Evolutionary conservation across 2,797 vertebrate species (phyloP).

Genomic region (Gallinago stenura): DNA sequence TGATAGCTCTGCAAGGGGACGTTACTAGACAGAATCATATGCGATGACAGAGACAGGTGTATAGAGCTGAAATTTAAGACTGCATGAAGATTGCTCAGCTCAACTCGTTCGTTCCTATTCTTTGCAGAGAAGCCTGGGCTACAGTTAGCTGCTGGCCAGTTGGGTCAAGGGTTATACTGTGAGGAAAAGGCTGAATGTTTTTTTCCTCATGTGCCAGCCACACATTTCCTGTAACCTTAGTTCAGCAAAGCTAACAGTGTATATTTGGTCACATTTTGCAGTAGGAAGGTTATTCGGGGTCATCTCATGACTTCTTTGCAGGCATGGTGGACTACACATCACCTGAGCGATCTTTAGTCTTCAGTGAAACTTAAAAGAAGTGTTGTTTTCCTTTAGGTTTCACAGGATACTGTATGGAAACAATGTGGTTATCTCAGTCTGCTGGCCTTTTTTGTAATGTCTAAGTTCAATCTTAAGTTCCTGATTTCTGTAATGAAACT

Average conservation of each 20-base stretch:
- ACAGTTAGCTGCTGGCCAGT: background rate
- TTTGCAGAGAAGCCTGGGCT: background rate
- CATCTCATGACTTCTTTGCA: background rate
- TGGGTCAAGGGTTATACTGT: background rate
- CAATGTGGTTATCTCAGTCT: background rate
- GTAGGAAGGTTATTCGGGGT: background rate
- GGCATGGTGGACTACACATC: background rate
- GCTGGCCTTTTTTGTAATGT: background rate
- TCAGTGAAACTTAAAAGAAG: background rate
- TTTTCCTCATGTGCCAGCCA: background rate
- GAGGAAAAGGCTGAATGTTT: background rate
- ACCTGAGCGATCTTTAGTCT: background rate
- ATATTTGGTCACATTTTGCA: background rate
- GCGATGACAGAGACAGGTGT: background rate
- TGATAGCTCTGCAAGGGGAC: background rate
- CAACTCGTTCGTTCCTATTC: background rate
- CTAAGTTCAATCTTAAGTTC: background rate
- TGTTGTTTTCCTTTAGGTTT: background rate
- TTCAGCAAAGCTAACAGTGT: background rate
- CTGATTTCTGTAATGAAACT: background rate
- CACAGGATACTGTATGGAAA: background rate
- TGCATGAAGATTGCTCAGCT: background rate
- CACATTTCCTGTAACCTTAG: background rate
- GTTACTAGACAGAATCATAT: rapidly evolving
- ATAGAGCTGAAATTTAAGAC: background rate